These are phyloP conservation scores for Meloidogyne chitwoodi DNA, from an alignment of 1,140 invertebrate species.

Conservation along the genomic window DNA sequence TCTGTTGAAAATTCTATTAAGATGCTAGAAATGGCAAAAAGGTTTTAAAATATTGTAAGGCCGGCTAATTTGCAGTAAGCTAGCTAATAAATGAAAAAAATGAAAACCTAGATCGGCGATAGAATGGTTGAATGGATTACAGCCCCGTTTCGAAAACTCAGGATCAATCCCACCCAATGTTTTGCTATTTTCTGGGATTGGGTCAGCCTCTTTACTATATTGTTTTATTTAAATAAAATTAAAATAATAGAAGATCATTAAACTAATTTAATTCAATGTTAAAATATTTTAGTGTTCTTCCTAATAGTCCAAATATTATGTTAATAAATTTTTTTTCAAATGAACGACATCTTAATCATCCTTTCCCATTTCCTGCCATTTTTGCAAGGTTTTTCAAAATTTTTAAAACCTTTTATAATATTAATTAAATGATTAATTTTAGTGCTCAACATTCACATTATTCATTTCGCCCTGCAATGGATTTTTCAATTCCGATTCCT, in stretches of 20 bases:
- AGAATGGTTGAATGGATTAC: too few species aligned
- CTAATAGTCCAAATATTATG: conserved; percentile 12
- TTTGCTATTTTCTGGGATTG: too few species aligned
- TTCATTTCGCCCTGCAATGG: conserved; percentile 9
- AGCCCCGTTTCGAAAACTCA: too few species aligned
- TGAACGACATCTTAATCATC: background rate
- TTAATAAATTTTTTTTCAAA: conserved; percentile 8
- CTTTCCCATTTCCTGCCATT: background rate
- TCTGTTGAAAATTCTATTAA: background rate
- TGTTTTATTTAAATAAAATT: too few species aligned
- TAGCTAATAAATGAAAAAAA: too few species aligned
- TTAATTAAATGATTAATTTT: background rate
- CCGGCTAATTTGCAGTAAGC: too few species aligned
- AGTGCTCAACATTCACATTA: conserved; percentile 6
- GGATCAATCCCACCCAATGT: too few species aligned
- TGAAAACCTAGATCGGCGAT: too few species aligned
- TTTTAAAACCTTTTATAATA: background rate
- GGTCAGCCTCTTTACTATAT: too few species aligned
- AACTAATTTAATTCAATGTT: too few species aligned
- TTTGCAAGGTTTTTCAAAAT: background rate
- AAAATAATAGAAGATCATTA: too few species aligned
- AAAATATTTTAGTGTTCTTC: background rate
- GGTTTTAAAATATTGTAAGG: background rate
- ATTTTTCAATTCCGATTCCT: conserved; percentile 5
- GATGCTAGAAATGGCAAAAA: background rate